Percentiles rank a stretch among this genome's conserved stretches.
These are phyloP conservation scores for Conops quadrifasciatus DNA, from an alignment of 2,888 invertebrate species.

Conservation along the genomic window DNA sequence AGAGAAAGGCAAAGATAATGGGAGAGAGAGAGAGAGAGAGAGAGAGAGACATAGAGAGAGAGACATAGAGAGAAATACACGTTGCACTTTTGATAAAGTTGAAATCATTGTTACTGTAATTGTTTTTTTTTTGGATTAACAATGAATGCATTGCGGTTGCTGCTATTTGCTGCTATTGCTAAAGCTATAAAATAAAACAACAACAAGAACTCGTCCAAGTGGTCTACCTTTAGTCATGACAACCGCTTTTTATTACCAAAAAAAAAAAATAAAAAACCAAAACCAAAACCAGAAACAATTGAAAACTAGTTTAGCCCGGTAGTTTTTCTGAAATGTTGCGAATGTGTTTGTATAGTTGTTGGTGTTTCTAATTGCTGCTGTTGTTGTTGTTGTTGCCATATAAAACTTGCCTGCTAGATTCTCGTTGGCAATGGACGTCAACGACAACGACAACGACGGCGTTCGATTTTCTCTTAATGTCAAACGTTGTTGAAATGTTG, in stretches of 20 bases:
- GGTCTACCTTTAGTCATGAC: constrained; percentile 19
- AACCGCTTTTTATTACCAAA: constrained; percentile 35
- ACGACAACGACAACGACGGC: constrained; percentile 21
- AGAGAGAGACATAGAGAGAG: not conserved
- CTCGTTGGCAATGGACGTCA: constrained; percentile 11
- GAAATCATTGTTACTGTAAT: not conserved
- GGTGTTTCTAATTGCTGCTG: constrained; percentile 7
- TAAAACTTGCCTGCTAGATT: not conserved
- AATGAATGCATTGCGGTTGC: not conserved
- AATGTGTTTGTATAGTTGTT: not conserved
- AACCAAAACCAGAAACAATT: not conserved
- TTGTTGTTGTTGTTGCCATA: constrained; percentile 20
- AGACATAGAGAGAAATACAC: constrained; percentile 7
- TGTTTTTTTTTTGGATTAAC: not conserved
- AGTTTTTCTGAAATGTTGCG: not conserved
- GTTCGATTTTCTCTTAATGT: constrained; percentile 17
- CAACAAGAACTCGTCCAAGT: not conserved
- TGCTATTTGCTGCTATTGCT: not conserved
- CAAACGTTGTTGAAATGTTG: constrained; percentile 4
- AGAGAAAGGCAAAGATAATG: not conserved
- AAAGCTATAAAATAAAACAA: not conserved
- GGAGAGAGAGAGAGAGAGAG: not conserved
- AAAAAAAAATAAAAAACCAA: constrained; percentile 18
- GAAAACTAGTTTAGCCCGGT: not conserved
- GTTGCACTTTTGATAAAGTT: not conserved